A percentile compares a stretch with the other conserved stretches of the same genome.
Conservation (phyloP, 2,113 vertebrate genomes). For the Phalacrocorax carbo region DNA sequence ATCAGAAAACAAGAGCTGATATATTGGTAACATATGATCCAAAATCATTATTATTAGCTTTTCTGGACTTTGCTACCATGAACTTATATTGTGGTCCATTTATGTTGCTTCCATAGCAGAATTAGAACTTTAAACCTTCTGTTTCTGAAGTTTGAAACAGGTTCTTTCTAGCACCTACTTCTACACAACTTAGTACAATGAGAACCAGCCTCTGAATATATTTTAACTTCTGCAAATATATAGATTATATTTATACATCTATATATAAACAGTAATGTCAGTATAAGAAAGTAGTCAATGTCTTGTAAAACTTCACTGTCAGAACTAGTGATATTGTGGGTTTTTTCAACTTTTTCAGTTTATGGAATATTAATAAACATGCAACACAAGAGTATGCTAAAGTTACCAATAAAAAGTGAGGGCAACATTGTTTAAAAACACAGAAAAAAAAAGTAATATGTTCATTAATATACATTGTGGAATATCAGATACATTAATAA, state of each 20-base stretch:
- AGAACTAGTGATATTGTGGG: background rate
- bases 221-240: background rate
- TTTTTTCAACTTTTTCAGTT: background rate
- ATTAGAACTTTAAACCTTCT: background rate
- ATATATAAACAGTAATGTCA: background rate
- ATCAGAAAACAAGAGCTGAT: background rate
- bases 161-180: background rate
- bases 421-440: background rate
- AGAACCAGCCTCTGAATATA: background rate
- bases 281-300: background rate
- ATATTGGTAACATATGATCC: background rate
- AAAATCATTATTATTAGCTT: background rate
- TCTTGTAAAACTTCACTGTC: background rate
- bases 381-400: background rate
- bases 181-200: background rate
- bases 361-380: background rate
- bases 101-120: background rate
- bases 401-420: background rate
- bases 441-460: background rate
- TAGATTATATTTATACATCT: no score
- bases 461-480: background rate
- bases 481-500: background rate
- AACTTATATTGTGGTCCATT: background rate
- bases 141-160: background rate
- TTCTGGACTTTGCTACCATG: background rate